Conservation (phyloP, 2,113 vertebrate species). For the Pipa parva region DNA sequence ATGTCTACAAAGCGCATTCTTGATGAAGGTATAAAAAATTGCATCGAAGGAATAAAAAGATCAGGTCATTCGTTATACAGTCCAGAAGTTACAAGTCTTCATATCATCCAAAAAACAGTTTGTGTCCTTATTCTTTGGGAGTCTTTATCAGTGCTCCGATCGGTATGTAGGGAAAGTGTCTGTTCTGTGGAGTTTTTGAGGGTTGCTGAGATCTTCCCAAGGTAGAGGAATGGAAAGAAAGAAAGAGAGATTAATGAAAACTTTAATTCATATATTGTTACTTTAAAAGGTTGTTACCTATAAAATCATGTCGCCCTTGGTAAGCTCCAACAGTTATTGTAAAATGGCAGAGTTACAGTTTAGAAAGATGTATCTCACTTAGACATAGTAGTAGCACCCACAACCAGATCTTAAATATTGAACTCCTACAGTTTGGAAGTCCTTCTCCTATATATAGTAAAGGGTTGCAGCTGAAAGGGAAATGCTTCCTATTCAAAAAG, state of each 20-base stretch:
- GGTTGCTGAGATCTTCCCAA: conserved; percentile 54
- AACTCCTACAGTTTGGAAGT: too few species aligned
- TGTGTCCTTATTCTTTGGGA: neutral
- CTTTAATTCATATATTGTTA: too few species aligned
- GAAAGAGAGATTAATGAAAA: neutral
- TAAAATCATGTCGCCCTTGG: too few species aligned
- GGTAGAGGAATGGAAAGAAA: conserved; percentile 25
- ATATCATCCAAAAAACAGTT: neutral
- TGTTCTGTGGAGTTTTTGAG: conserved; percentile 65
- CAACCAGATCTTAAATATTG: too few species aligned
- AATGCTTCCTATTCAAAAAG: too few species aligned
- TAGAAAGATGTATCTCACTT: too few species aligned
- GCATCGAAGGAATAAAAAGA: conserved; percentile 39
- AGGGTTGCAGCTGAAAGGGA: too few species aligned
- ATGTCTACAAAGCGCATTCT: conserved; percentile 24
- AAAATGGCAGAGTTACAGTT: too few species aligned
- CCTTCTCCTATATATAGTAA: too few species aligned
- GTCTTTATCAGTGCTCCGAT: conserved; percentile 58
- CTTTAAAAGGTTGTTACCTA: too few species aligned
- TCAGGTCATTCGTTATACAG: neutral
- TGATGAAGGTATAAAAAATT: conserved; percentile 45
- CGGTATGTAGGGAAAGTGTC: conserved; percentile 66
- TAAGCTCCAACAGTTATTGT: too few species aligned
- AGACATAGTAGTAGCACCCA: too few species aligned
- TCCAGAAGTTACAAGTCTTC: neutral